Evolutionary conservation across 2,888 invertebrate genomes (phyloP), one percentile per base, ranked within the genome.

Genomic region (Drosophila anomelani): DNA sequence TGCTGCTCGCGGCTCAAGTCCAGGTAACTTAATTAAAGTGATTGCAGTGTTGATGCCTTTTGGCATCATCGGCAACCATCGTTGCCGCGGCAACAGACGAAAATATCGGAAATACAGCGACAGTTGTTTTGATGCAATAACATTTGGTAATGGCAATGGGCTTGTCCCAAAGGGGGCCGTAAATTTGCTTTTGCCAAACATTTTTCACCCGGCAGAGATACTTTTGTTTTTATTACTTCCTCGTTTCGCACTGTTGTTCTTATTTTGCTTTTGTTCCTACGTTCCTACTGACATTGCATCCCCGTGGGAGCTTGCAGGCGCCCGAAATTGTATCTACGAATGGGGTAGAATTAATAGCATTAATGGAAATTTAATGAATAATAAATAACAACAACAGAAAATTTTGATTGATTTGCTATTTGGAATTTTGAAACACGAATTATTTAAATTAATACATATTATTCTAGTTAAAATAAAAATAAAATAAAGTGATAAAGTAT

Each of bases 231-330:
- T 71, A 59, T 69, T 56, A 68, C 59, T 66, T 67, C 60, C 78
- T 54, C 60, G 58, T 44, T 66, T 59, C 47, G 44, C 56, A 46
- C 69, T 58, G 53, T 53, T 62, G 71, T 70, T 57, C 32, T 43
- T 63, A 29, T 63, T 32, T 47, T 29, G 49, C 76, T 9, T 61
- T 44, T 61, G 43, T 60, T 29, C 36, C 61, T 51, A 60, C 49
- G 43, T 60, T 29, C 36, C 61, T 51, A 60, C 49, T 80, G 85
- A 86, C 79, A 85, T 72, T 72, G 88, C 79, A 86, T 86, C 88
- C 86, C 86, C 88, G 86, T 86, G 86, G 86, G 86, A 86, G 75
- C 76, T 64, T 36, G 58, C 49, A 43, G 46, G 79, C 73, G 73
- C 64, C 71, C 74, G 41, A 78, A 83, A 85, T 74, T 79, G 77